Percentiles rank a stretch among this genome's conserved stretches.
Conservation (phyloP, 2,797 vertebrate species). For the Protonibea diacanthus region DNA sequence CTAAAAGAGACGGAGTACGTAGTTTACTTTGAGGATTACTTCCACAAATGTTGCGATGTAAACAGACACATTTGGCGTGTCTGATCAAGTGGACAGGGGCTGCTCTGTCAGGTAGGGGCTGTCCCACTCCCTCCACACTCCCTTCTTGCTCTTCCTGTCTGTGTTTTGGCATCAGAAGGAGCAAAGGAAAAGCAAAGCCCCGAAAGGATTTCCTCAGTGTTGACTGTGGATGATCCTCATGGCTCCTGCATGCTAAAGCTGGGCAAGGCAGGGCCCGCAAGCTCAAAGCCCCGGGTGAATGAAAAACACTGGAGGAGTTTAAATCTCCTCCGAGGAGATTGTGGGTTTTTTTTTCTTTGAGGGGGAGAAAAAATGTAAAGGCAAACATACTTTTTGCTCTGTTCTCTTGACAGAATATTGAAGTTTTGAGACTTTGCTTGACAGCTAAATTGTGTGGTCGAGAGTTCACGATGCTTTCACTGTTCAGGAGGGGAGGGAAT, state of each 20-base stretch:
- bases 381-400: conserved; percentile 31
- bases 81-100: conserved; percentile 57
- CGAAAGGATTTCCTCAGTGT: conserved; percentile 81
- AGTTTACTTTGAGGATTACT: conserved; percentile 45
- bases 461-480: conserved; percentile 66
- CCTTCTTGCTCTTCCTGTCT: conserved; percentile 67
- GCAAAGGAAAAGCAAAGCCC: conserved; percentile 79
- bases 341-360: not conserved
- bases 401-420: conserved; percentile 38
- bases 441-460: conserved; percentile 64
- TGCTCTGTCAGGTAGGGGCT: conserved; percentile 65
- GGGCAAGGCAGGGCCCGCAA: conserved; percentile 73
- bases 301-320: conserved; percentile 62
- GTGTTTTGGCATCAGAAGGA: conserved; percentile 80
- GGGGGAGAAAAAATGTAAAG: conserved; percentile 10
- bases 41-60: conserved; percentile 29
- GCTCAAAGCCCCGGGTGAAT: conserved; percentile 55
- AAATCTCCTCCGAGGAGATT: conserved; percentile 32
- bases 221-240: conserved; percentile 80
- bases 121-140: conserved; percentile 46
- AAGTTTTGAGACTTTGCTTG: conserved; percentile 50
- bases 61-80: conserved; percentile 31
- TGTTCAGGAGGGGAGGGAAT: conserved; percentile 51
- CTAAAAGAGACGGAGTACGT: conserved; percentile 18
- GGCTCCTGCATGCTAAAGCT: conserved; percentile 76